These are phyloP conservation scores for Tethya wilhelma DNA, from an alignment of 37 sponge, comb jelly and placozoan species.

Conservation along the genomic window DNA sequence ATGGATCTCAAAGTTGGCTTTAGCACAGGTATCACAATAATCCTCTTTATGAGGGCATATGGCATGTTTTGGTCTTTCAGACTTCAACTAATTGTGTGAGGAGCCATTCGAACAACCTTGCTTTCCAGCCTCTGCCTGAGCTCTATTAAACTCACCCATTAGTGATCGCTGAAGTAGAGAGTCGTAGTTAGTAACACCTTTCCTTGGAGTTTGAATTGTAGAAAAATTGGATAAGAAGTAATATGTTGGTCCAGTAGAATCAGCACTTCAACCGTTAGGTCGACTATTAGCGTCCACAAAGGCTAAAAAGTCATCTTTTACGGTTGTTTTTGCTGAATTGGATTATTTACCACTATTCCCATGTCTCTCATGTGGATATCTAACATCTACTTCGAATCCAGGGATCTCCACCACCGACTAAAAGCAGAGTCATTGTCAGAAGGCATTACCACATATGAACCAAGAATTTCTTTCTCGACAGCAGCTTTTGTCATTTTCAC, in stretches of 20 bases:
- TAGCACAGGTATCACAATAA: slow-evolving; percentile 53
- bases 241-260: slow-evolving; percentile 30
- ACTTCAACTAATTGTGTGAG: slow-evolving; percentile 29
- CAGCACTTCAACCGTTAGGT: slow-evolving; percentile 55
- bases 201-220: slow-evolving; percentile 50
- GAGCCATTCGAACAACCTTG: slow-evolving; percentile 33
- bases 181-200: slow-evolving; percentile 22
- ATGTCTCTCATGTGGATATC: slow-evolving; percentile 44
- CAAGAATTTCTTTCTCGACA: slow-evolving; percentile 19
- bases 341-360: slow-evolving; percentile 34
- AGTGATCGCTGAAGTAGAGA: slow-evolving; percentile 25
- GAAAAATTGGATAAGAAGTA: slow-evolving; percentile 45
- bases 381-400: slow-evolving; percentile 8
- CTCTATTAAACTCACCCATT: slow-evolving; percentile 31
- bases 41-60: slow-evolving; percentile 53
- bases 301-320: slow-evolving; percentile 11
- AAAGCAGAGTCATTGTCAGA: background rate
- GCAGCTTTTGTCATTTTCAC: slow-evolving; percentile 27
- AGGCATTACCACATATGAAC: slow-evolving; percentile 44
- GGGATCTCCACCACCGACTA: slow-evolving; percentile 46
- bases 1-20: slow-evolving; percentile 18
- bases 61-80: slow-evolving; percentile 26
- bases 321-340: slow-evolving; percentile 7
- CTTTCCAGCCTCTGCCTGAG: slow-evolving; percentile 5
- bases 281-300: slow-evolving; percentile 41